phyloP scores from a whole-genome alignment of 1,140 invertebrate genomes.

The Theocolax elegans region DNA sequence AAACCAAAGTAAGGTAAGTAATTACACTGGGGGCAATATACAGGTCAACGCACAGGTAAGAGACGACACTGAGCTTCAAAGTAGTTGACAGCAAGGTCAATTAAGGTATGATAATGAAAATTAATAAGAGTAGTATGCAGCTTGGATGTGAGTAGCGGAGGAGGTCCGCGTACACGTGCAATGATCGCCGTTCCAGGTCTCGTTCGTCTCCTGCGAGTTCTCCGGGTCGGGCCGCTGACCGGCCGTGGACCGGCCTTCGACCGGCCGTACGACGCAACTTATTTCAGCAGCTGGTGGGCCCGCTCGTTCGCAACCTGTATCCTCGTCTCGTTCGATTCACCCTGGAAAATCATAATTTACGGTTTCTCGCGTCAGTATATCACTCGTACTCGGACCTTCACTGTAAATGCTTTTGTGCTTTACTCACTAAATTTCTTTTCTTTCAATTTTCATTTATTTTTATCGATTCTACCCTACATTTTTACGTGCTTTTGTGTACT shows the following conservation, averaged over 20 bases:
- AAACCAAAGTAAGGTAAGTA: too few relatives aligned
- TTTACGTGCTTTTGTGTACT: too few relatives aligned
- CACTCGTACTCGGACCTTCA: too few relatives aligned
- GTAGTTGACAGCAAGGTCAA: background rate
- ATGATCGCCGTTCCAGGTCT: slow-evolving; percentile 18
- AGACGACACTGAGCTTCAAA: slow-evolving; percentile 12
- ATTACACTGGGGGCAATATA: background rate
- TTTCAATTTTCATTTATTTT: background rate
- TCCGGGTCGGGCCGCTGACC: background rate
- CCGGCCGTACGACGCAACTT: slow-evolving; percentile 49
- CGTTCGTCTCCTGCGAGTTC: background rate
- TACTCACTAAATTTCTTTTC: slow-evolving; percentile 1
- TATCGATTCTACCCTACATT: too few relatives aligned
- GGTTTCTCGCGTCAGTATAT: too few relatives aligned
- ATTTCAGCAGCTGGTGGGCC: slow-evolving; percentile 82
- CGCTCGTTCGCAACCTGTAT: slow-evolving; percentile 84
- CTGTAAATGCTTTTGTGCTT: slow-evolving; percentile 23
- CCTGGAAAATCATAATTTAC: slow-evolving; percentile 70
- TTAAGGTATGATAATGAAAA: background rate
- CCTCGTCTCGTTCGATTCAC: slow-evolving; percentile 83
- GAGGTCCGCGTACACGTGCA: slow-evolving; percentile 49
- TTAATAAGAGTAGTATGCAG: slow-evolving; percentile 1
- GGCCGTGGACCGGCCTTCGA: background rate
- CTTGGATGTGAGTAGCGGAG: background rate
- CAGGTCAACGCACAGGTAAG: background rate